Base-by-base conservation (phyloP, 2,797 vertebrate genomes). In the Sitta carolinensis region DNA sequence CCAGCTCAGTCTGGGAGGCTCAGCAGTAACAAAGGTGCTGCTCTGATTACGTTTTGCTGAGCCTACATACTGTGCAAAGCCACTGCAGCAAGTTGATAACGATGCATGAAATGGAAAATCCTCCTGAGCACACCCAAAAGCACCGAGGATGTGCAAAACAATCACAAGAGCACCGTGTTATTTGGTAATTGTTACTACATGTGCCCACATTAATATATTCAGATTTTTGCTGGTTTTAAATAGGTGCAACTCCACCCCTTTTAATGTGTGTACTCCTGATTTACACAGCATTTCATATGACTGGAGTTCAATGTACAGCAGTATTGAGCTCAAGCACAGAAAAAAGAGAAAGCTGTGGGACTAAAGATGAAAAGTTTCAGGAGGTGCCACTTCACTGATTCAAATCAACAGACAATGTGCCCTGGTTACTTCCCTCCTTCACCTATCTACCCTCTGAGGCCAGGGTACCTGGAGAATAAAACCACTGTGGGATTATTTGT, bases 1-100 rank as follows among this genome's bases (percentile, higher is more conserved):
- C 2, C 5, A 70, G 63, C 75, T 84, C 91, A 38, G 59, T 18
- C 93, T 78, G 76, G 76, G 66, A 91, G 36, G 17, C 73, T 86
- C 83, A 86, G 95, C 90, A 84, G 29, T n/a, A 93, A 87, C 2
- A 8, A 83, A 75, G 87, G 70, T 61, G 88, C 13, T 92, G 61
- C 90, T 87, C 81, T 78, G 6, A 82, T 84, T 77, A 54, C 63
- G 87, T 95, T 89, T n/a, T 92, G 93, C 94, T 95, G 94, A 97
- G 92, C 86, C 74, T 80, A 84, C 63, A n/a, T 9, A 59, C 81
- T 77, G 85, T 79, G 86, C 52, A 64, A 87, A 95, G 84, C 92
- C 25, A 47, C 84, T 63, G 55, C 57, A 90, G 90, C 81, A 64
- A 87, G 70, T 6, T 93, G 83, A 93, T 92, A 97, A 93, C 42